Conservation (phyloP, 2,113 vertebrate species). For the Sorex fumeus region DNA sequence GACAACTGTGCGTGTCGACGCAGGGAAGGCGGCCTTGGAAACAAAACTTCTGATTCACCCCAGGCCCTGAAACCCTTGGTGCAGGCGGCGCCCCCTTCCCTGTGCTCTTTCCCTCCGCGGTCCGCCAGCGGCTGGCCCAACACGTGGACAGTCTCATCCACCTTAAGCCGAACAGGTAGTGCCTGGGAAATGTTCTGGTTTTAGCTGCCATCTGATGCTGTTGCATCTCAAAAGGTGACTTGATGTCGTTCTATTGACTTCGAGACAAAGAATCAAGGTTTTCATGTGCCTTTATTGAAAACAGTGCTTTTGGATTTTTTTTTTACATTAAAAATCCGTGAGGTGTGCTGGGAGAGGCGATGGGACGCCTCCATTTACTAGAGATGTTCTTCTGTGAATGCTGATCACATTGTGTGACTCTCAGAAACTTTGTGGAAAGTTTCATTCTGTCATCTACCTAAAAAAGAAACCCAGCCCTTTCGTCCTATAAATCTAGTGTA, state of each 20-base stretch:
- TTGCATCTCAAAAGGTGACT: background rate
- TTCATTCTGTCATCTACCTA: background rate
- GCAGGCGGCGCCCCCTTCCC: background rate
- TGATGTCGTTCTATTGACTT: background rate
- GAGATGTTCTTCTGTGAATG: background rate
- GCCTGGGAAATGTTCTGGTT: background rate
- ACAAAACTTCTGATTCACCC: too few species aligned
- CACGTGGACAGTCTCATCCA: background rate
- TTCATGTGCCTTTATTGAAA: background rate
- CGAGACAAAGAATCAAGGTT: background rate
- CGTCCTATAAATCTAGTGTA: background rate
- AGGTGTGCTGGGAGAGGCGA: background rate
- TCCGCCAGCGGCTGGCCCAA: background rate
- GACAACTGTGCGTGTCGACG: too few species aligned
- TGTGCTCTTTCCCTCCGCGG: background rate
- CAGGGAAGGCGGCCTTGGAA: too few species aligned
- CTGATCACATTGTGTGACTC: background rate
- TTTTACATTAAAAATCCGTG: background rate
- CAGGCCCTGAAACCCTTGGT: background rate
- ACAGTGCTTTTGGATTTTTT: too few species aligned
- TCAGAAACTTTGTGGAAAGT: constrained; percentile 37
- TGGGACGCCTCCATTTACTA: background rate
- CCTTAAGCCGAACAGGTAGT: background rate
- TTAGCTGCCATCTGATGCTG: background rate
- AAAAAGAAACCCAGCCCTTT: background rate